Percentiles rank a stretch among this genome's conserved stretches.
Evolutionary conservation across 1,140 invertebrate species (phyloP).

Genomic region (Glossosoma conforme): DNA sequence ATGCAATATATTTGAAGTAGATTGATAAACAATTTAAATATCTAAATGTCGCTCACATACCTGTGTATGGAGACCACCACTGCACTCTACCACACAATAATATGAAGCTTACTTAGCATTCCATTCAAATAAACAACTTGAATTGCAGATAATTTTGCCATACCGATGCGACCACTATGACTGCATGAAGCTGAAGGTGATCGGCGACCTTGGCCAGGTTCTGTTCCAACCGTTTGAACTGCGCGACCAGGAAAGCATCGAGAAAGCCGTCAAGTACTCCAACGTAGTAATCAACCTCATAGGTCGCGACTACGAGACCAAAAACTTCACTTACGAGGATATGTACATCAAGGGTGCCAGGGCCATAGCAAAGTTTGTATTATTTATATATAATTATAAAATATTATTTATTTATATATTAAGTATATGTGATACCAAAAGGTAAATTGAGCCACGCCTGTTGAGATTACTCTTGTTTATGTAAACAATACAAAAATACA

Average conservation of each 20-base stretch:
- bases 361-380: constrained; percentile 66
- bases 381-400: too few species aligned
- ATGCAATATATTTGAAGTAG: too few species aligned
- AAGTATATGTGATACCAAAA: too few species aligned
- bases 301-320: constrained; percentile 88
- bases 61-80: too few species aligned
- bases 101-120: too few species aligned
- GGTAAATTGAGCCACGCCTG: too few species aligned
- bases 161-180: constrained; percentile 85
- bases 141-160: constrained; percentile 81
- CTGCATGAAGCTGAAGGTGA: constrained; percentile 69
- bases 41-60: too few species aligned
- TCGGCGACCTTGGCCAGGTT: constrained; percentile 95
- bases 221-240: constrained; percentile 83
- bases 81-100: too few species aligned
- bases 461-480: too few species aligned
- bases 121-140: constrained; percentile 5
- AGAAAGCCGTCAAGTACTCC: constrained; percentile 86
- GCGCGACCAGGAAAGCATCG: constrained; percentile 82
- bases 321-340: constrained; percentile 79
- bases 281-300: constrained; percentile 97
- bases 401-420: constrained; percentile 6
- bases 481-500: too few species aligned
- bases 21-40: too few species aligned
- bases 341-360: constrained; percentile 72